Percentiles rank a stretch among this genome's conserved stretches.
Evolutionary conservation across 2,888 invertebrate species (phyloP).

Genomic region (Rhogogaster chlorosoma): DNA sequence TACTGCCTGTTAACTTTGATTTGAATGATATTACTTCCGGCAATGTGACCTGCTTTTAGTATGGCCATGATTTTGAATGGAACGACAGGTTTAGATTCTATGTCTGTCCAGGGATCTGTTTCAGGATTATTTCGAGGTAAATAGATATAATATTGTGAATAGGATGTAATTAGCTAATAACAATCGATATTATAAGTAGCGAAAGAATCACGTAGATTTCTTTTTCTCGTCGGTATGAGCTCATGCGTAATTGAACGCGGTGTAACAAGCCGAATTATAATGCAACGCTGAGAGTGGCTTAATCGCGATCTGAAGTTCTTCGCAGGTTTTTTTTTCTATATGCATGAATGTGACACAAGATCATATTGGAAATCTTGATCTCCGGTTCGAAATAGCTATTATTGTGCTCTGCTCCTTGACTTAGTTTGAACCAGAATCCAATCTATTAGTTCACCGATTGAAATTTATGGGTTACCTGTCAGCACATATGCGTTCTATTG

Average conservation of each 20-base stretch:
- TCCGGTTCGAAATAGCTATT: not conserved
- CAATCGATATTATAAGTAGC: not conserved
- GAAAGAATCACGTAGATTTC: not conserved
- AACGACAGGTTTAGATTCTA: not conserved
- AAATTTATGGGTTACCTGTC: not conserved
- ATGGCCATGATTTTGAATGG: not conserved
- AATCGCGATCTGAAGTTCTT: not conserved
- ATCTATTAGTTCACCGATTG: not conserved
- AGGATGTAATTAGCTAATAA: not conserved
- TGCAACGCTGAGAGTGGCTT: constrained; percentile 4
- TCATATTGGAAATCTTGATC: not conserved
- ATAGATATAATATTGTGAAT: not conserved
- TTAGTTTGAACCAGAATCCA: not conserved
- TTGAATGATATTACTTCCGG: constrained; percentile 4
- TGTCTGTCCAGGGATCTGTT: not conserved
- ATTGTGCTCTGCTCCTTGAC: constrained; percentile 11
- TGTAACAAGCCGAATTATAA: not conserved
- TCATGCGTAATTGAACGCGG: not conserved
- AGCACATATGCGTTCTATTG: not conserved
- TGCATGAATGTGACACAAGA: constrained; percentile 11
- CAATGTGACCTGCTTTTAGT: constrained; percentile 14
- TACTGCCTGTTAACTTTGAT: not conserved
- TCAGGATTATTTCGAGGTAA: not conserved
- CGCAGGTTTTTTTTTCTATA: not conserved
- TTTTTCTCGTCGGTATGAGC: not conserved